Percentiles rank a stretch among this genome's conserved stretches.
Conservation (phyloP, 1,140 invertebrate species). For the Orius insidiosus region DNA sequence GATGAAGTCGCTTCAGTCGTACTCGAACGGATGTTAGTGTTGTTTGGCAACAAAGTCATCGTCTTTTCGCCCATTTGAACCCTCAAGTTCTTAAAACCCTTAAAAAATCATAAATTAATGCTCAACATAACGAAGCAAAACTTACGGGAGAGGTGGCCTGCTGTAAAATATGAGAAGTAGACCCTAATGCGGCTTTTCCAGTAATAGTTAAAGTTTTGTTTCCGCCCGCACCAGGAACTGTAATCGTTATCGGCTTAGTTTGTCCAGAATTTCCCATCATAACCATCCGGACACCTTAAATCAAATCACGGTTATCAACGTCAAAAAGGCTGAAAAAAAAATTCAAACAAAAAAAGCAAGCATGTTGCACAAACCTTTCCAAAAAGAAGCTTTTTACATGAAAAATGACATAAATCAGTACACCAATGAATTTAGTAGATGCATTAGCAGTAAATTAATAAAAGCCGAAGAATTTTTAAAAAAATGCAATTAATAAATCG, state of each 20-base stretch:
- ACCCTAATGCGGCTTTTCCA: constrained; percentile 19
- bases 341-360: too few species aligned
- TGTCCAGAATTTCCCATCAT: constrained; percentile 16
- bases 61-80: constrained; percentile 17
- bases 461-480: too few species aligned
- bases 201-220: constrained; percentile 22
- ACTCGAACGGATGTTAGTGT: constrained; percentile 4
- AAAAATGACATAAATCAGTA: too few species aligned
- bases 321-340: too few species aligned
- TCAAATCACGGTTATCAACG: background rate
- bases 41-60: constrained; percentile 14
- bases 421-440: too few species aligned
- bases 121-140: background rate
- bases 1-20: background rate
- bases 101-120: constrained; percentile 1
- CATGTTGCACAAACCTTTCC: too few species aligned
- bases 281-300: constrained; percentile 20
- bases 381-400: too few species aligned
- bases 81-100: constrained; percentile 14
- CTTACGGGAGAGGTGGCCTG: constrained; percentile 13
- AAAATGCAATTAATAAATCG: too few species aligned
- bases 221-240: constrained; percentile 36
- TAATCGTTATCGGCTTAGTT: constrained; percentile 47
- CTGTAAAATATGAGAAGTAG: constrained; percentile 16
- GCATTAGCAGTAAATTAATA: too few species aligned